Base-by-base conservation (phyloP, 2,113 vertebrate species). In the Ictalurus punctatus region DNA sequence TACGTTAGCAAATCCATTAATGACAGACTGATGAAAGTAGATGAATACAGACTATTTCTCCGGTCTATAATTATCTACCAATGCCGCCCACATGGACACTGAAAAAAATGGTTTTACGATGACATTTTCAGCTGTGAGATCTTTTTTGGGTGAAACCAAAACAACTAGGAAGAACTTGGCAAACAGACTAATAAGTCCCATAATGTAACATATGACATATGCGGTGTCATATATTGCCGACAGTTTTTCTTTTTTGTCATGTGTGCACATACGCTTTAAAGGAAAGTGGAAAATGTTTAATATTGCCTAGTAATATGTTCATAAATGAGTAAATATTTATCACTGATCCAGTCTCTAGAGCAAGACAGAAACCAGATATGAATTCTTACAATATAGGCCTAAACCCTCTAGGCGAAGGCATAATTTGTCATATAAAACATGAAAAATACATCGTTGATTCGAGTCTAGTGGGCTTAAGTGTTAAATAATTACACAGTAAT, bases 401-500 rank as follows among this genome's bases (percentile, higher is more conserved):
- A 40, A 63, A 83, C 58, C 58, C 81, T 83, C 21, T 14, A 83
- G 81, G 34, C 58, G 12, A 83, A 83, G 58, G 81, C 58, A 63
- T 63, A 63, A 44, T 83, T 83, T 83, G 81, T 83, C 34, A 40
- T 40, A 40, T 54, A 86, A 91, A 91, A 83, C 74, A 91, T 91
- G 86, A 89, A 89, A 88, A 90, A 90, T 86, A 78, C 90, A 83
- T 91, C 34, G 48, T 23, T 59, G 19, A 14, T 37, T 61, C 81
- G 25, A 61, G 56, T 30, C 52, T 85, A 76, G 84, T 83, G 44
- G 54, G 81, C 58, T 54, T 78, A 91, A 76, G 86, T 90, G 89
- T 88, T 90, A 91, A 91, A 88, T 91, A 91, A 90, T 90, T 91
- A 86, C 86, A 83, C 86, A 71, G 44, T 71, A 88, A 21, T 52